Evolutionary conservation across 2,113 vertebrate species (phyloP).

Genomic region (Muscicapa adusta): DNA sequence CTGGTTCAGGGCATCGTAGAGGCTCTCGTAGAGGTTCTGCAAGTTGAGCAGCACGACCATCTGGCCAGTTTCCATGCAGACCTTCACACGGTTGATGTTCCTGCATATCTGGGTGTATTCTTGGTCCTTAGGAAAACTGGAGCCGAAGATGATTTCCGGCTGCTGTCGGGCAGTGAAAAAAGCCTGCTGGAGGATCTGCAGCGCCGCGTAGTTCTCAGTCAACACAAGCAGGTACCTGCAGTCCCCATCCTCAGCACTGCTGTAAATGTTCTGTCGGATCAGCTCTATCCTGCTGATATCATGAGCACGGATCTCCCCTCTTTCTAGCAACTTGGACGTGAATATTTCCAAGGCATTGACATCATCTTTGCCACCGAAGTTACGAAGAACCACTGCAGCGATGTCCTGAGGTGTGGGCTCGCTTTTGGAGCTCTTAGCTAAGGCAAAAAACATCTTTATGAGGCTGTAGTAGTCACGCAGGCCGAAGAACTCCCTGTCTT

Average conservation of each 20-base stretch:
- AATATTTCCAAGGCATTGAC: conserved; percentile 82
- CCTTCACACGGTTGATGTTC: conserved; percentile 93
- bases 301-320: neutral
- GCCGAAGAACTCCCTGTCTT: conserved; percentile 92
- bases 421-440: conserved; percentile 65
- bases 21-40: conserved; percentile 95
- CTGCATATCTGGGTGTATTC: conserved; percentile 94
- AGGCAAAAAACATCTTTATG: conserved; percentile 92
- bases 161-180: conserved; percentile 77
- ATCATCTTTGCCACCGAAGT: conserved; percentile 89
- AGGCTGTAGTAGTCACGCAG: conserved; percentile 96
- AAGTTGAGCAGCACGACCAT: conserved; percentile 90
- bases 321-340: conserved; percentile 47
- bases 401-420: conserved; percentile 73
- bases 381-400: conserved; percentile 82
- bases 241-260: conserved; percentile 75
- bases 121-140: conserved; percentile 93
- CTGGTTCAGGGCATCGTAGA: conserved; percentile 95
- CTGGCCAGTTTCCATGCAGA: conserved; percentile 95
- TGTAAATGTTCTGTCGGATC: conserved; percentile 81
- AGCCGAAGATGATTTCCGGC: conserved; percentile 95
- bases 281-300: conserved; percentile 80
- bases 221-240: conserved; percentile 90
- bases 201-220: conserved; percentile 89
- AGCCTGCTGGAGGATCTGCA: conserved; percentile 88